Percentiles rank a stretch among this genome's conserved stretches.
Evolutionary conservation across 2,797 vertebrate genomes (phyloP).

Genomic region (Sebastes diploproa): DNA sequence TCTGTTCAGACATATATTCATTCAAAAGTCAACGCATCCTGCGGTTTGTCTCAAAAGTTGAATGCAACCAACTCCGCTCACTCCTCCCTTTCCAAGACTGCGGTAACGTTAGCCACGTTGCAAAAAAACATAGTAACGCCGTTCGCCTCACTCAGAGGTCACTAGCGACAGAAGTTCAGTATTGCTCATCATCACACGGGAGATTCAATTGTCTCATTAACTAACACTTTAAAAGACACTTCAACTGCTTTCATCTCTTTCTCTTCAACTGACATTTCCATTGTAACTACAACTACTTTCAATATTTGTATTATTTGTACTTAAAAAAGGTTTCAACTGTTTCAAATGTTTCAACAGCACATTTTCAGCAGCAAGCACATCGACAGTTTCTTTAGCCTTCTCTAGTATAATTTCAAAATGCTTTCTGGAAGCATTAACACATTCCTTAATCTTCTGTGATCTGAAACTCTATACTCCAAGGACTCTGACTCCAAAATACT

Average conservation of each 20-base stretch:
- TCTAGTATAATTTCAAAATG: neutral
- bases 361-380: neutral
- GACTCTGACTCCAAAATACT: neutral
- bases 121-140: too few species aligned
- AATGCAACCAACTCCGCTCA: too few species aligned
- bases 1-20: neutral
- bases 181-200: neutral
- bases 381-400: neutral
- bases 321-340: too few species aligned
- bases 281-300: neutral
- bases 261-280: neutral
- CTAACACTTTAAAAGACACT: too few species aligned
- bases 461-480: neutral
- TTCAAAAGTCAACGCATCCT: neutral
- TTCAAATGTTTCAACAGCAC: neutral
- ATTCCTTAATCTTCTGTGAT: neutral
- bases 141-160: too few species aligned
- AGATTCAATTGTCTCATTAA: neutral
- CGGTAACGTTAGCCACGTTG: too few species aligned
- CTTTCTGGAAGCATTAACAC: neutral
- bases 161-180: neutral
- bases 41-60: too few species aligned
- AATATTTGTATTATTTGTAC: neutral
- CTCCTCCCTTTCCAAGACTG: too few species aligned
- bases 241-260: too few species aligned